Percentiles rank a stretch among this genome's conserved stretches.
These are phyloP conservation scores for Myoxocephalus aenaeus DNA, from an alignment of 2,797 vertebrate species.

Conservation along the genomic window DNA sequence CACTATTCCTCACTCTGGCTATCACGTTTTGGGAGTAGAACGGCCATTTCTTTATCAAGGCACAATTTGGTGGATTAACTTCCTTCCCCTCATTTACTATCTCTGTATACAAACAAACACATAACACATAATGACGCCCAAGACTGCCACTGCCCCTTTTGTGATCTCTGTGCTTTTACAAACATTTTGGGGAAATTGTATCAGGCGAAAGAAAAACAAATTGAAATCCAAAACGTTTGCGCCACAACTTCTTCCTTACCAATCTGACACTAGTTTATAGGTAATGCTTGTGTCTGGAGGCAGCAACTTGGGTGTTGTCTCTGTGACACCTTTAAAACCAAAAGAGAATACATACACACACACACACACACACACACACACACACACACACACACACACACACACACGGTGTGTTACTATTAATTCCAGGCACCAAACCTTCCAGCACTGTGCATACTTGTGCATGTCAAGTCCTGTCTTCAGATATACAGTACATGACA, in stretches of 20 bases:
- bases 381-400: background rate
- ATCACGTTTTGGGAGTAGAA: background rate
- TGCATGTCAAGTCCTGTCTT: constrained; percentile 32
- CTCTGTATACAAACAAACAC: background rate
- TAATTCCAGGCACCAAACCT: constrained; percentile 33
- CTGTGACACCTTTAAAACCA: background rate
- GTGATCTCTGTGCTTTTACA: background rate
- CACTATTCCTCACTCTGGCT: background rate
- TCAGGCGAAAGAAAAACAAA: background rate
- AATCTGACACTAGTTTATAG: background rate
- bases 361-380: background rate
- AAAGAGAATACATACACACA: background rate
- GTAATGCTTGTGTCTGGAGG: background rate
- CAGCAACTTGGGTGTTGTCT: background rate
- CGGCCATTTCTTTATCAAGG: background rate
- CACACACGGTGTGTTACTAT: background rate
- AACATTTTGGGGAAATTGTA: background rate
- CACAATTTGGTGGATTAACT: background rate
- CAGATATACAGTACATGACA: background rate
- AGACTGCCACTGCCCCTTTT: background rate
- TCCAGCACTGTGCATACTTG: constrained; percentile 34
- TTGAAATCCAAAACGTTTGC: background rate
- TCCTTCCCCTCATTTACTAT: background rate
- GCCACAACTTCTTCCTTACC: background rate
- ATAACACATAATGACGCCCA: background rate